Evolutionary conservation across 2,888 invertebrate species (phyloP).

Genomic region (Axea sp.): DNA sequence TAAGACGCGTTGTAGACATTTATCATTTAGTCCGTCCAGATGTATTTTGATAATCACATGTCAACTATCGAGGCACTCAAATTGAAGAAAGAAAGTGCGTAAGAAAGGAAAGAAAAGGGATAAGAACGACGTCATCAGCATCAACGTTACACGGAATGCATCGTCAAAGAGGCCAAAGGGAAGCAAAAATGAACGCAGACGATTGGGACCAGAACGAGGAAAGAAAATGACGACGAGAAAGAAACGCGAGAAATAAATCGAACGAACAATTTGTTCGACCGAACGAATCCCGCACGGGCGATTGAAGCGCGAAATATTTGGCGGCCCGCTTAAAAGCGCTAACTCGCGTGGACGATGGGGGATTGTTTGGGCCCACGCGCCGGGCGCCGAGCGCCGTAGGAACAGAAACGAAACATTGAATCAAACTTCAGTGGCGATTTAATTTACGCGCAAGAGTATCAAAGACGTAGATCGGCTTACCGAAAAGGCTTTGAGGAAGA

Average conservation of each 20-base stretch:
- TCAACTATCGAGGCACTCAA: conserved; percentile 28
- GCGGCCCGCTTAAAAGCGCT: too few species aligned
- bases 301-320: conserved; percentile 1
- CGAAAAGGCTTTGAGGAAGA: conserved; percentile 95
- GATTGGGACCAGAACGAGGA: too few species aligned
- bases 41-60: conserved; percentile 31
- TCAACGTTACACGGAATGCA: background rate
- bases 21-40: conserved; percentile 27
- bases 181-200: background rate
- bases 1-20: conserved; percentile 3
- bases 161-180: background rate
- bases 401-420: conserved; percentile 10
- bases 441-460: conserved; percentile 52
- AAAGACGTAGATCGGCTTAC: conserved; percentile 82
- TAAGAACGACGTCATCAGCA: background rate
- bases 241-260: conserved; percentile 1
- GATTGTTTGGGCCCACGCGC: background rate
- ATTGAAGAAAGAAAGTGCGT: too few species aligned
- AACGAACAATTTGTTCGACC: too few species aligned
- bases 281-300: conserved; percentile 7
- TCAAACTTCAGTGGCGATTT: conserved; percentile 16
- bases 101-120: too few species aligned
- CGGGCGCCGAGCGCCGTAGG: conserved; percentile 3
- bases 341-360: too few species aligned
- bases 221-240: background rate